A percentile compares a stretch with the other conserved stretches of the same genome.
Conservation (phyloP, 2,113 vertebrate species). For the Pterocles burchelli region DNA sequence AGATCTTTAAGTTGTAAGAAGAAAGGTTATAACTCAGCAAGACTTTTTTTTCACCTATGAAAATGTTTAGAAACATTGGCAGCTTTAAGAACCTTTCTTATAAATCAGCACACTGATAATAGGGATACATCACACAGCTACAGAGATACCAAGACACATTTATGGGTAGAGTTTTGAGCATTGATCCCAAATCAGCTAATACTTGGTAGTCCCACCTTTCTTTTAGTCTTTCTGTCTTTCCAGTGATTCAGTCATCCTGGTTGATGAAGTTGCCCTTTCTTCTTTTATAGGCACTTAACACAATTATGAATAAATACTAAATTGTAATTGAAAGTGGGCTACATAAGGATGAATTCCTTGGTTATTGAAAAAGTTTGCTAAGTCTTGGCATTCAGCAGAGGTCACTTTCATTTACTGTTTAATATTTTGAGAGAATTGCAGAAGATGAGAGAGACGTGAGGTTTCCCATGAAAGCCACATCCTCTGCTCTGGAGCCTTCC, state of each 20-base stretch:
- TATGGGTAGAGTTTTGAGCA: not conserved
- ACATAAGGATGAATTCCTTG: not conserved
- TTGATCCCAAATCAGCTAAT: not conserved
- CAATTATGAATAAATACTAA: not conserved
- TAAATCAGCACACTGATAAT: not conserved
- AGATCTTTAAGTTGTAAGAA: not conserved
- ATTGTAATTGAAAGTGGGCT: not conserved
- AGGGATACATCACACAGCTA: not conserved
- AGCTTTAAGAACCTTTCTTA: not conserved
- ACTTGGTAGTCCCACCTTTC: not conserved
- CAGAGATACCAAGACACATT: not conserved
- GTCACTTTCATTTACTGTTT: not conserved
- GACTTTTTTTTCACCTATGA: not conserved
- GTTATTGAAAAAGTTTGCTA: not conserved
- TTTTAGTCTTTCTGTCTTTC: not conserved
- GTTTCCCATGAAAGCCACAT: not conserved
- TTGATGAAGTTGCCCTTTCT: fast-evolving
- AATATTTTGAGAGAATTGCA: not conserved
- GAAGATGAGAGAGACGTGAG: not conserved
- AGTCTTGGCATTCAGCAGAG: not conserved
- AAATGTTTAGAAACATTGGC: not conserved
- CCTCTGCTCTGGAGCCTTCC: not conserved
- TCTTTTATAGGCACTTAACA: not conserved
- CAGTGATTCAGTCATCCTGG: not conserved
- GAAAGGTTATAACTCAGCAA: not conserved